Evolutionary conservation across 2,797 vertebrate genomes (phyloP).

Genomic region (Enteromius argenteus): DNA sequence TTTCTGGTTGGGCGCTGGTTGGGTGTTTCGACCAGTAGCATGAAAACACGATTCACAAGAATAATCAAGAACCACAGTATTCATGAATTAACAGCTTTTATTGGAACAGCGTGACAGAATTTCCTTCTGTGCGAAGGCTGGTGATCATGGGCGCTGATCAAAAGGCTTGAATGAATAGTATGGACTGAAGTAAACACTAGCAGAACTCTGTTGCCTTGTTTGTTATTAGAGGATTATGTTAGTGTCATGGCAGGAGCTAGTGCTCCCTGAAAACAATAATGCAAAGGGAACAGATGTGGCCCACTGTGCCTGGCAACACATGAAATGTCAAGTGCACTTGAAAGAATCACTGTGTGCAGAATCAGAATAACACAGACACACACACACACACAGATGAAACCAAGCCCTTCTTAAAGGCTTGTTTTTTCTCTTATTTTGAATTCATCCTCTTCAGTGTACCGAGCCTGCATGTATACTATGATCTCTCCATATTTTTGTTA

Average conservation of each 20-base stretch:
- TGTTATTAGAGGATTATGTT: conserved; percentile 37
- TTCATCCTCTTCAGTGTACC: conserved; percentile 13
- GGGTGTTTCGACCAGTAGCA: background rate
- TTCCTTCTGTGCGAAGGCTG: conserved; percentile 23
- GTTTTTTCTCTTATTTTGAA: background rate
- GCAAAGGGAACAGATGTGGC: conserved; percentile 50
- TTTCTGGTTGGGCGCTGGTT: background rate
- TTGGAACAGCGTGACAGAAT: conserved; percentile 15
- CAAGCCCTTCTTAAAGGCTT: background rate
- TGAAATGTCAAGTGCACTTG: conserved; percentile 62
- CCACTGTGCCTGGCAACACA: conserved; percentile 36
- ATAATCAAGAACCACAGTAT: conserved; percentile 8
- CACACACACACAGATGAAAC: conserved; percentile 9
- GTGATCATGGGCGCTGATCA: conserved; percentile 9
- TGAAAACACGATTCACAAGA: background rate
- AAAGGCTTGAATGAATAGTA: conserved; percentile 20
- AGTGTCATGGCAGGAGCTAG: conserved; percentile 10
- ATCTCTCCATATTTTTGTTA: background rate
- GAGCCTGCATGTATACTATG: background rate
- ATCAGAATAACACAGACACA: conserved; percentile 31
- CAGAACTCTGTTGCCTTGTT: background rate
- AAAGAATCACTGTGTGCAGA: conserved; percentile 54
- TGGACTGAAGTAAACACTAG: conserved; percentile 26
- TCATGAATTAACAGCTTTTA: conserved; percentile 24
- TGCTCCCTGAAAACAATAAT: conserved; percentile 46